A percentile compares a stretch with the other conserved stretches of the same genome.
Evolutionary conservation across 2,888 invertebrate genomes (phyloP).

Genomic region (Dilophus febrilis): DNA sequence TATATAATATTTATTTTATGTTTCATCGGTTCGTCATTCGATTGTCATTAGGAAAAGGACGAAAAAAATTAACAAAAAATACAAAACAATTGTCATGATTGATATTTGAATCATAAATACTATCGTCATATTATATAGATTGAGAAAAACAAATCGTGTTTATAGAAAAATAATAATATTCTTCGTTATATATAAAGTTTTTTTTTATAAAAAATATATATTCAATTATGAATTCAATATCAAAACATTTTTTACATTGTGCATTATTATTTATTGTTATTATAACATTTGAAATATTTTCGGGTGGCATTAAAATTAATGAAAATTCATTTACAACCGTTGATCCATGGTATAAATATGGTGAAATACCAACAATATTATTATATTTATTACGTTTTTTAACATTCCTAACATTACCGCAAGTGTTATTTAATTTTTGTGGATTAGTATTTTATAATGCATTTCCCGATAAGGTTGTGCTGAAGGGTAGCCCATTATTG

Average conservation of each 20-base stretch:
- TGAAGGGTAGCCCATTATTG: constrained; percentile 77
- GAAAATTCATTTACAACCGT: constrained; percentile 37
- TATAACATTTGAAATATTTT: constrained; percentile 51
- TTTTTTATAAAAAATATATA: too few species aligned
- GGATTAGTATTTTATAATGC: constrained; percentile 83
- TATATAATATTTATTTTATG: too few species aligned
- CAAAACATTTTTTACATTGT: constrained; percentile 71
- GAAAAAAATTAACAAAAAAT: too few species aligned
- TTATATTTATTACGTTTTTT: constrained; percentile 64
- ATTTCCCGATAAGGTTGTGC: constrained; percentile 77
- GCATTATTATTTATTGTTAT: constrained; percentile 55
- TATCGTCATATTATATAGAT: too few species aligned
- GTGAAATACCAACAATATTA: constrained; percentile 50
- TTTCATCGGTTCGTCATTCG: too few species aligned
- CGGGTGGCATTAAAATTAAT: constrained; percentile 42
- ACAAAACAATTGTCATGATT: too few species aligned
- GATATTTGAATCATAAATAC: too few species aligned
- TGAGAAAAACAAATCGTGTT: too few species aligned
- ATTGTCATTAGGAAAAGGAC: too few species aligned
- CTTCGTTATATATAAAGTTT: too few species aligned
- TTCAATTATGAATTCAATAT: constrained; percentile 29
- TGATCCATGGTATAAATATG: constrained; percentile 72
- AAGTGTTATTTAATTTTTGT: constrained; percentile 65
- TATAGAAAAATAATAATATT: too few species aligned
- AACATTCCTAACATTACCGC: constrained; percentile 73